Base-by-base conservation (phyloP, 1,140 invertebrate species). In the Aphaenogaster floridana region DNA sequence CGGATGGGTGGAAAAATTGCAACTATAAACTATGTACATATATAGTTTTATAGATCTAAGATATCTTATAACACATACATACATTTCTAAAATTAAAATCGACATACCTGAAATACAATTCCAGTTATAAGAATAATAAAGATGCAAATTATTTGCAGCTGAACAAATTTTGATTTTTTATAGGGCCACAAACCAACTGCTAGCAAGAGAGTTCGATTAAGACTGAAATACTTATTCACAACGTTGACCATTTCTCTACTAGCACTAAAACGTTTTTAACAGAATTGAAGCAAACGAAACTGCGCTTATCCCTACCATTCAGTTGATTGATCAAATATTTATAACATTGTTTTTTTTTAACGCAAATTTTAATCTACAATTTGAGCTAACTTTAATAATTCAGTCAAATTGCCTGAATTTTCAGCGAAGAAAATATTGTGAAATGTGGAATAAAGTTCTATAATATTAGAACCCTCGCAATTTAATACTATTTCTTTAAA, bases 101-200 rank as follows among this genome's bases (percentile, higher is more conserved):
- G 1, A 45, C 54, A 76, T 61, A 77, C 74, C n/a, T 77, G 52
- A 76, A 42, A 13, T 76, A 76, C 0, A 59, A 59, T 76, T 15
- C 3, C 17, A 21, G 5, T 59, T 76, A 11, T 4, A 8, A 42
- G 0, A 8, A 59, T 59, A 13, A n/a, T 11, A 68, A 68, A 1
- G 11, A 21, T 21, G 17, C 17, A 68, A n/a, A 45, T 36, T 28
- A 28, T 28, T 28, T 28, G 28, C 28, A 28, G 28, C 28, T 28
- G 28, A 28, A 28, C 28, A 28, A 28, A 28, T 28, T 28, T 28
- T 28, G 28, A 28, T 28, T 28, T 28, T 28, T 28, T 0, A 28
- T 28, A 28, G 28, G 28, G 28, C 28, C 28, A 28, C 28, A 28
- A 28, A 28, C 28, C 28, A 28, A 0, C 28, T 28, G 28, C 28